A percentile compares a stretch with the other conserved stretches of the same genome.
phyloP scores from a whole-genome alignment of 1,140 invertebrate genomes.

The Trichoplusia ni region DNA sequence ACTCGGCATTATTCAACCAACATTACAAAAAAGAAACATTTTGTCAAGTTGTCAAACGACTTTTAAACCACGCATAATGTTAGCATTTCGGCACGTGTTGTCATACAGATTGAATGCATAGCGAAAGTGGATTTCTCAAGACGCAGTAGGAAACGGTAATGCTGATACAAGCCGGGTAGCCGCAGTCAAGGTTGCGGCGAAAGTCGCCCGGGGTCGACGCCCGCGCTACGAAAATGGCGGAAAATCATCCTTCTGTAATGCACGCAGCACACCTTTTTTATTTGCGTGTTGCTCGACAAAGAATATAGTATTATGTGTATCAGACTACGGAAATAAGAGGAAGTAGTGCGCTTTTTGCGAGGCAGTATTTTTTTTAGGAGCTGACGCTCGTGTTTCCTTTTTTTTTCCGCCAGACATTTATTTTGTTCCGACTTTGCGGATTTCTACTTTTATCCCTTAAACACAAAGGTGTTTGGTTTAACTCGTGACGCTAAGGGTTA shows the following conservation, averaged over 20 bases:
- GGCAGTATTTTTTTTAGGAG: constrained; percentile 17
- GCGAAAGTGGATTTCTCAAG: constrained; percentile 74
- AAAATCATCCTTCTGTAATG: constrained; percentile 28
- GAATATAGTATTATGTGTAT: neutral
- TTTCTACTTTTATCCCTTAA: too few species aligned
- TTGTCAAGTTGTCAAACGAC: neutral
- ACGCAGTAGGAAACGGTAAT: constrained; percentile 61
- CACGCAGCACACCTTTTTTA: constrained; percentile 4
- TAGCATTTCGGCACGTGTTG: neutral
- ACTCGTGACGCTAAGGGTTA: too few species aligned
- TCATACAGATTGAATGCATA: constrained; percentile 36
- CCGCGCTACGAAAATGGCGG: constrained; percentile 24
- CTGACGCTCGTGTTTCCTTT: neutral
- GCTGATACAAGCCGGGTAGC: constrained; percentile 34
- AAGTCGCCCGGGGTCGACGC: constrained; percentile 65
- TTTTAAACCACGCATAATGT: neutral
- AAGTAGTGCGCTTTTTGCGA: neutral
- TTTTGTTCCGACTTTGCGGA: neutral
- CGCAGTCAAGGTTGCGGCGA: constrained; percentile 75
- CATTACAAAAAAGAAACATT: neutral
- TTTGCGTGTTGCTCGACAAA: neutral
- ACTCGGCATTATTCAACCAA: too few species aligned
- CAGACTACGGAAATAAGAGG: constrained; percentile 1
- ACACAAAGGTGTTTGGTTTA: too few species aligned
- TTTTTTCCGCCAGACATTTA: neutral